Evolutionary conservation across 2,113 vertebrate genomes (phyloP), one percentile per base, ranked within the genome.

Genomic region (Ciconia boyciana): DNA sequence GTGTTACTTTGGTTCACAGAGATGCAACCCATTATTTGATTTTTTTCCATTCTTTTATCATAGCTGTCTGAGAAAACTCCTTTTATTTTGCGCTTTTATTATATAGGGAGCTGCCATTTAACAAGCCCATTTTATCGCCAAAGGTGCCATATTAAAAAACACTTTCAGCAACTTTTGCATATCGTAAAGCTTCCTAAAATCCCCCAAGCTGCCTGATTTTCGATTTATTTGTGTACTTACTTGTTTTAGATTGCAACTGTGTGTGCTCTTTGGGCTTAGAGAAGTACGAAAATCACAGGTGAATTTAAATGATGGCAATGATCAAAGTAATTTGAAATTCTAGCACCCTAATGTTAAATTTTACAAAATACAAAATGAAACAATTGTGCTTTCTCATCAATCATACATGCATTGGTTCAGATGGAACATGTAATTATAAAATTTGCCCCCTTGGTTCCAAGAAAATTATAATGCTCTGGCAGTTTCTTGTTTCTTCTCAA

Each of bases 401-500:
- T 87, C 68, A 46, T 86, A n/a, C 7, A 57, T 71, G 31, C 7
- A 6, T 60, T 91, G 32, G 18, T 83, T 94, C 34, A 70, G 55
- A 72, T 49, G 57, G 24, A 72, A 82, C 48, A 75, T 52, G 64
- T 51, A 55, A 62, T 71, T 92, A 89, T 68, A 84, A 92, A 84
- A 91, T 69, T 91, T 94, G 11, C 72, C 57, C 65, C 48, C 31
- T 75, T 89, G 34, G 11, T 92, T 93, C 65, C 34, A 34, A 48
- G 51, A 57, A 68, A 71, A 78, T 90, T 90, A 41, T 26, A 95
- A 69, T 82, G 52, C 57, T 85, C n/a, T 87, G 62, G 41, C 61
- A 94, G 52, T 44, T 89, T 89, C 61, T 92, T 85, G 49, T 87
- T 92, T 93, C 92, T 91, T 72, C 72, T 96, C 70, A 94, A 94